Percentiles rank a stretch among this genome's conserved stretches.
phyloP scores from a whole-genome alignment of 2,888 invertebrate species.

The Nineta flava region DNA sequence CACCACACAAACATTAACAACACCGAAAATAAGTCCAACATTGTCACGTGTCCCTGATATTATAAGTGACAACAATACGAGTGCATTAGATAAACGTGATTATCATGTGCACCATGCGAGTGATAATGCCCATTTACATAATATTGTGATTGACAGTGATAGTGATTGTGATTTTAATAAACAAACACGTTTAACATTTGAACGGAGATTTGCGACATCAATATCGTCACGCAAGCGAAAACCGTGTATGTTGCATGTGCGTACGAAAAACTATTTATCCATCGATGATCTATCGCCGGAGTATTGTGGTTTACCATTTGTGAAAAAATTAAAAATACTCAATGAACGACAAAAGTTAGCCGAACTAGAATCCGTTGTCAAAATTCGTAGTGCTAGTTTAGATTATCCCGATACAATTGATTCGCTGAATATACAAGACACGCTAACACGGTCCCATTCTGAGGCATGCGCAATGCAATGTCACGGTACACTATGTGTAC shows the following conservation, averaged over 20 bases:
- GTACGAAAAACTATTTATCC: constrained; percentile 58
- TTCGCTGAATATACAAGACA: constrained; percentile 27
- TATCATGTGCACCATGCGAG: not conserved
- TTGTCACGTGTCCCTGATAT: constrained; percentile 6
- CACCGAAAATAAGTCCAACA: constrained; percentile 5
- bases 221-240: constrained; percentile 9
- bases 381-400: constrained; percentile 63
- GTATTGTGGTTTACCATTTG: constrained; percentile 72
- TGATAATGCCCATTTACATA: not conserved
- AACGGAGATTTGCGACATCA: not conserved
- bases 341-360: constrained; percentile 77
- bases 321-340: constrained; percentile 74
- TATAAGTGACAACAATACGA: constrained; percentile 13
- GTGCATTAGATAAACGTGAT: constrained; percentile 12
- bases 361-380: constrained; percentile 61
- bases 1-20: not conserved
- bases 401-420: constrained; percentile 46
- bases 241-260: constrained; percentile 8
- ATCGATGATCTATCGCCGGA: constrained; percentile 77
- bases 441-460: constrained; percentile 60
- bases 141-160: constrained; percentile 7
- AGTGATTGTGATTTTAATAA: constrained; percentile 12
- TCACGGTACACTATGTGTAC: constrained; percentile 9
- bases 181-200: not conserved
- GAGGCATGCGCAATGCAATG: constrained; percentile 62